A percentile compares a stretch with the other conserved stretches of the same genome.
Conservation (phyloP, 2,113 vertebrate species). For the Aegithalos caudatus region DNA sequence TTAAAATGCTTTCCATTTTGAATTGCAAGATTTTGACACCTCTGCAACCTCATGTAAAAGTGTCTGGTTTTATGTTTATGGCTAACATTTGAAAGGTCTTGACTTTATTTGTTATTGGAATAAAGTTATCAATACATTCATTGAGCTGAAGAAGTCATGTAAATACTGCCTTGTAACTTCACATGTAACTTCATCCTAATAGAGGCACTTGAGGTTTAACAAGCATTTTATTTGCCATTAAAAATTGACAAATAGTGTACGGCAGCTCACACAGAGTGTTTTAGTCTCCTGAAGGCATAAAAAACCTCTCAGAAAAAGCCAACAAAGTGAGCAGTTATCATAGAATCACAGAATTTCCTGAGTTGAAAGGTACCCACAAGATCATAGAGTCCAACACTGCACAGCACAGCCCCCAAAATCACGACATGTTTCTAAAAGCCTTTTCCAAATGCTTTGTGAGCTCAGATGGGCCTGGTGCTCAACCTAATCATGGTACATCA, state of each 20-base stretch:
- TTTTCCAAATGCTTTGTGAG: background rate
- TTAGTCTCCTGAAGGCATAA: background rate
- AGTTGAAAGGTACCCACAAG: background rate
- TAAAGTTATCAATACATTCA: background rate
- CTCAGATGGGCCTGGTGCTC: background rate
- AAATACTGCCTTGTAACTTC: background rate
- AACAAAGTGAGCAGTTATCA: background rate
- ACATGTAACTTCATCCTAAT: background rate
- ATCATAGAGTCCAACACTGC: background rate
- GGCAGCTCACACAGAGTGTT: background rate
- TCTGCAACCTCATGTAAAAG: background rate
- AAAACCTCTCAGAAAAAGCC: background rate
- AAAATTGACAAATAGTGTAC: background rate
- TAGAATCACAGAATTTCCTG: background rate
- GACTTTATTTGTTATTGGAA: background rate
- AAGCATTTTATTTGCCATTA: background rate
- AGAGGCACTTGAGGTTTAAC: background rate
- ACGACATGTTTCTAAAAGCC: background rate
- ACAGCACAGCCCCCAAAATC: background rate
- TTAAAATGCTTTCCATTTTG: background rate
- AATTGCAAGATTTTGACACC: background rate
- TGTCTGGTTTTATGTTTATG: background rate
- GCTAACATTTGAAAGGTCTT: background rate
- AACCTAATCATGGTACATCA: background rate
- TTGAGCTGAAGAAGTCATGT: background rate